Percentiles rank a stretch among this genome's conserved stretches.
phyloP scores from a whole-genome alignment of 2,113 vertebrate genomes.

The Ctenodactylus gundi region DNA sequence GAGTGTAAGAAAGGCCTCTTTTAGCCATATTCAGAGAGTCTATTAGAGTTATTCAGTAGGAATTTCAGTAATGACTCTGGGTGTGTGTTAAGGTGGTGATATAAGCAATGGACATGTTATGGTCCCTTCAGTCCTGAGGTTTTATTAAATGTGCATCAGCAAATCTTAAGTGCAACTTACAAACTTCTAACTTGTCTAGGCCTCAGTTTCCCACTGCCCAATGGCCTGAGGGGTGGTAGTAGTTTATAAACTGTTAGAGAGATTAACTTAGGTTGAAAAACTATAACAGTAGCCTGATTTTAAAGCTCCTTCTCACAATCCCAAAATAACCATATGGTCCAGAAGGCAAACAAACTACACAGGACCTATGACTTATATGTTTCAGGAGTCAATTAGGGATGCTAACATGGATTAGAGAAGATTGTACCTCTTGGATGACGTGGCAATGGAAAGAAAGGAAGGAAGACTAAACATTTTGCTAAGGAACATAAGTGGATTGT shows the following conservation, averaged over 20 bases:
- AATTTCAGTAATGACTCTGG: not conserved
- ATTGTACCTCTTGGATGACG: not conserved
- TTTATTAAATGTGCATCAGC: not conserved
- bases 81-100: not conserved
- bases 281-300: constrained; percentile 19
- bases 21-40: not conserved
- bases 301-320: not conserved
- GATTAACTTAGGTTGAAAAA: constrained; percentile 34
- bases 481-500: not conserved
- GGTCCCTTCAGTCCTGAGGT: not conserved
- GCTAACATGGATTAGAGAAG: not conserved
- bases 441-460: not conserved
- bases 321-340: not conserved
- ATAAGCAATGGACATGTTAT: not conserved
- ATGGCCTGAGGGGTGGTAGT: not conserved
- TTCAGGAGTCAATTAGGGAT: too few species aligned
- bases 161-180: not conserved
- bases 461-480: not conserved
- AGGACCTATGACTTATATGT: not conserved
- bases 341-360: not conserved
- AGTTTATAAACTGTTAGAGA: constrained; percentile 22
- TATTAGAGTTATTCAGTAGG: not conserved
- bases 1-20: not conserved
- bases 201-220: constrained; percentile 41
- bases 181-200: not conserved